phyloP scores from a whole-genome alignment of 2,113 vertebrate species.

The Grammomys dolichurus region DNA sequence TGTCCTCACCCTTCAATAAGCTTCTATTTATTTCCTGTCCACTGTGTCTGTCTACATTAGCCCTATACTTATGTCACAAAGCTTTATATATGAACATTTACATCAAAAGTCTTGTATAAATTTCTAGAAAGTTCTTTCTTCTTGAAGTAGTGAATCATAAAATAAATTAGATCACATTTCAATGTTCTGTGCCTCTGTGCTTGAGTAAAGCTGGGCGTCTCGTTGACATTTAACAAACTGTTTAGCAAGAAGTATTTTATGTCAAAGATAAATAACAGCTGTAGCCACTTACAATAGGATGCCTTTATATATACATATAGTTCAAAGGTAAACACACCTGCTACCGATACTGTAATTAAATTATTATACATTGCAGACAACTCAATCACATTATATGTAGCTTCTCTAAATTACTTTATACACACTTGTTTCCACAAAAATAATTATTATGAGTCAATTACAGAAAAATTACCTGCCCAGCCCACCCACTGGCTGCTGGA shows the following conservation, averaged over 20 bases:
- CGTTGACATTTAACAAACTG: not conserved
- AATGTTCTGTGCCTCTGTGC: not conserved
- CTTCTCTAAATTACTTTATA: not conserved
- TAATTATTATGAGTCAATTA: not conserved
- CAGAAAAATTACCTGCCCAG: not conserved
- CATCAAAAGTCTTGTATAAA: not conserved
- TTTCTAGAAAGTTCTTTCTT: not conserved
- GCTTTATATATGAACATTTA: not conserved
- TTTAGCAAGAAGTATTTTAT: conserved; percentile 54
- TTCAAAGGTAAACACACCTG: conserved; percentile 45
- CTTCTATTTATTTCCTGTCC: not conserved
- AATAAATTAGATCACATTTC: conserved; percentile 44
- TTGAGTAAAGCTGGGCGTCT: conserved; percentile 16
- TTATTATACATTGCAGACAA: not conserved
- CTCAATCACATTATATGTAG: not conserved
- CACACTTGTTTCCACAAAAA: not conserved
- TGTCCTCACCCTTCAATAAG: not conserved
- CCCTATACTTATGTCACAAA: not conserved
- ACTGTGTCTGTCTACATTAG: not conserved
- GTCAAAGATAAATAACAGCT: conserved; percentile 56
- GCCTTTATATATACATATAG: not conserved
- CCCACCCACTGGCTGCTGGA: not conserved
- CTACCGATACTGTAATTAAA: not conserved
- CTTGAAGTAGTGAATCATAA: not conserved
- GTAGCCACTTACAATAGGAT: not conserved